These are phyloP conservation scores for Bombycilla garrulus DNA, from an alignment of 2,113 vertebrate genomes.

Conservation along the genomic window DNA sequence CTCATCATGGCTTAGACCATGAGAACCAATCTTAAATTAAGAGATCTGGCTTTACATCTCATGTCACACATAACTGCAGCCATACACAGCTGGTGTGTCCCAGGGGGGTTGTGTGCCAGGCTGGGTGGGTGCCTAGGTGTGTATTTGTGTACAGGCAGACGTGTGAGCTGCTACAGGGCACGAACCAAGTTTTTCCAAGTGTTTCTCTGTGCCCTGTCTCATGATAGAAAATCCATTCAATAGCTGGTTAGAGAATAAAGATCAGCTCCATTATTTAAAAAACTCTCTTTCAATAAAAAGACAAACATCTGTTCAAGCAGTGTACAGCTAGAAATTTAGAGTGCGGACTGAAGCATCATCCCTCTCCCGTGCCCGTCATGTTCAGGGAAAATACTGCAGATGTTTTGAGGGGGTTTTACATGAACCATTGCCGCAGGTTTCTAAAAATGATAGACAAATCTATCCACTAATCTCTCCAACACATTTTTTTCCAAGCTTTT, in stretches of 20 bases:
- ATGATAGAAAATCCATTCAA: conserved; percentile 38
- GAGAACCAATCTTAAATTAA: not conserved
- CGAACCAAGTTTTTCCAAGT: not conserved
- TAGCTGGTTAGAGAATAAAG: conserved; percentile 41
- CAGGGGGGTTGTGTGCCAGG: not conserved
- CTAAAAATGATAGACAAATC: not conserved
- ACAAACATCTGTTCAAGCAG: conserved; percentile 36
- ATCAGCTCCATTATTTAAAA: conserved; percentile 33
- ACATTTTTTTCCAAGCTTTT: not conserved
- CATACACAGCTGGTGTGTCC: not conserved
- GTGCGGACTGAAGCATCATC: not conserved
- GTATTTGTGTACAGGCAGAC: not conserved
- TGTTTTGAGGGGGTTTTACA: conserved; percentile 23
- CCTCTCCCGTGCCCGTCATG: not conserved
- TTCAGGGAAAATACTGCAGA: conserved; percentile 23
- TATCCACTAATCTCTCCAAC: not conserved
- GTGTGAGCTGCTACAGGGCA: not conserved
- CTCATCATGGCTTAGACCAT: not conserved
- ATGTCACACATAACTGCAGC: not conserved
- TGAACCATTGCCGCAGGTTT: not conserved
- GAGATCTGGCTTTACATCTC: not conserved
- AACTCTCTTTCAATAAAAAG: conserved; percentile 21
- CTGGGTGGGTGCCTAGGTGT: not conserved
- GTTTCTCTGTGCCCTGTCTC: not conserved
- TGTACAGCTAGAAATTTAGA: not conserved